Percentiles rank a stretch among this genome's conserved stretches.
phyloP scores from a whole-genome alignment of 2,888 invertebrate species.

The Rhodophaea formosa region DNA sequence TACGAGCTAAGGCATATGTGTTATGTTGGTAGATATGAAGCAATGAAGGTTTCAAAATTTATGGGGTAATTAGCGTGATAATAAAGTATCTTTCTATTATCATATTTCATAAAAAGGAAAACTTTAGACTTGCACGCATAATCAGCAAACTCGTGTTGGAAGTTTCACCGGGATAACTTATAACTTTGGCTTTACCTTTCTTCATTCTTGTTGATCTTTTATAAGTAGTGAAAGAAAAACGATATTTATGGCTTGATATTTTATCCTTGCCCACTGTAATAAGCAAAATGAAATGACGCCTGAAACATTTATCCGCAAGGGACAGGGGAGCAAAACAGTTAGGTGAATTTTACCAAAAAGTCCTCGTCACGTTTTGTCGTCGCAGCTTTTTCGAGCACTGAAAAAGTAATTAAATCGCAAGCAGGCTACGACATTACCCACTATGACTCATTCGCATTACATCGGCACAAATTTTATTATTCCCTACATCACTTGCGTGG shows the following conservation, averaged over 20 bases:
- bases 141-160: too few relatives aligned
- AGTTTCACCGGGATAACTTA: too few relatives aligned
- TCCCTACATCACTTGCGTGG: constrained; percentile 22
- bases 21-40: too few relatives aligned
- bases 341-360: constrained; percentile 10
- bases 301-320: not conserved
- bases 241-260: not conserved
- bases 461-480: constrained; percentile 24
- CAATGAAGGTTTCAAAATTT: too few relatives aligned
- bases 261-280: not conserved
- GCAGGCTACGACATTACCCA: constrained; percentile 16
- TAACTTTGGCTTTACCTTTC: too few relatives aligned
- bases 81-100: too few relatives aligned
- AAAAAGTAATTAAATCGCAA: constrained; percentile 16
- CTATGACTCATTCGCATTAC: constrained; percentile 10
- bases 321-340: constrained; percentile 10
- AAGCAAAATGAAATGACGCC: not conserved
- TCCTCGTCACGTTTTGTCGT: constrained; percentile 13
- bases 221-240: too few relatives aligned
- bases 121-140: too few relatives aligned
- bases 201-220: too few relatives aligned
- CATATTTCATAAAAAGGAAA: too few relatives aligned
- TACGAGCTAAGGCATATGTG: constrained; percentile 19
- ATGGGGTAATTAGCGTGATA: too few relatives aligned
- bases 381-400: constrained; percentile 7